Base-by-base conservation (phyloP, 2,113 vertebrate genomes). In the Hippocampus barbouri region DNA sequence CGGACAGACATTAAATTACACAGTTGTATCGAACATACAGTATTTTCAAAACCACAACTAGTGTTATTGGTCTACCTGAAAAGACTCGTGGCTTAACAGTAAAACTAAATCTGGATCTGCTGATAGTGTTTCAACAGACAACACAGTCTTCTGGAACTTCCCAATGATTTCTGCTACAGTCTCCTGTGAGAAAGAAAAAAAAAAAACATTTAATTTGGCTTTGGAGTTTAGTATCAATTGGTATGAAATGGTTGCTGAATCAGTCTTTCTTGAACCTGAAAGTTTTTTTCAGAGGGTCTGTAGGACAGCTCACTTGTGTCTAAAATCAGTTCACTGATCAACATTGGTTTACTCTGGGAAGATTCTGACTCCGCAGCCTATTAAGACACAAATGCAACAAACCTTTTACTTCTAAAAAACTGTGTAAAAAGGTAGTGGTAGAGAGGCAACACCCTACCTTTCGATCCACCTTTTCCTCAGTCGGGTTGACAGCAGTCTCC, bases 281-380 rank as follows among this genome's bases (percentile, higher is more conserved):
- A 94, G 43, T 92, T 79, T 14, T 94, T 92, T 61, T 90, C 66
- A 69, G 92, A 91, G 21, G 95, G 95, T 30, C 91, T 84, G 73
- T 93, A 96, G 61, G 83, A 87, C 15, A 97, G 82, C 0, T 80
- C 73, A 12, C 91, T 72, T n/a, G 85, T 87, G 0, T 93, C 92
- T 83, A 97, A 76, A 49, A 93, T 84, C 68, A 97, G 79, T 69
- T 96, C 92, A 25, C 91, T 87, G 66, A 91, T 78, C 78, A 95
- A 95, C 92, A 96, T 87, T 21, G 94, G 93, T 9, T 79, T 51
- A 12, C 84, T 66, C 6, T 72, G 68, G 0, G 85, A 72, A 0
- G 84, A 77, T 30, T 87, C 91, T 38, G 73, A 27, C 41, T 77
- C 66, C 25, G 15, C 60, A 18, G 61, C 49, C 86, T 89, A 69